Evolutionary conservation across 2,888 invertebrate genomes (phyloP), one percentile per base, ranked within the genome.

Genomic region (Pammene fasciana): DNA sequence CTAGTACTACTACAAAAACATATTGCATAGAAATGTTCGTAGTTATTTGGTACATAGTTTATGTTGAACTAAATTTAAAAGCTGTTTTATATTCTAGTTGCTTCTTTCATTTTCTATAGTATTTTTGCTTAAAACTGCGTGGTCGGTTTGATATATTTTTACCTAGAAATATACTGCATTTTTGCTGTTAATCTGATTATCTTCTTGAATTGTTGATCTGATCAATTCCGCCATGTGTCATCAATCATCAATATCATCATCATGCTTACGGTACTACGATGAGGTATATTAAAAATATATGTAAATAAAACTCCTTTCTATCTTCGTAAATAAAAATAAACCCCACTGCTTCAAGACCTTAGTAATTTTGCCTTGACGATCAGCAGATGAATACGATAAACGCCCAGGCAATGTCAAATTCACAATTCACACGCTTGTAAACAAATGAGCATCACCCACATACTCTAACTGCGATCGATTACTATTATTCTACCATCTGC

Each of bases 371-470:
- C 62, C 62, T 62, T 52, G 50, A 26, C n/a, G 50, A 41, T 52
- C 50, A 50, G 38, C 14, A 16, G 36, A 62, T 62, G 16, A 41
- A 62, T 62, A 14, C 50, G 62, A 34, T 52, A 50, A 41, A 57
- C 66, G 52, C 66, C 66, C 56, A 46, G 26, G 59, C 66, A 52
- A 52, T 52, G 41, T 34, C 64, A 59, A n/a, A 68, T 68, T 68
- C 64, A 64, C 57, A n/a, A 68, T 68, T 68, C 64, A 64, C 57
- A 64, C 64, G 57, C 50, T 68, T 57, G 68, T 68, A 64, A 68
- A 68, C 68, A 68, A 68, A 68, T 57, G 68, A 64, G 13, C 50
- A 18, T 62, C 62, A 64, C 68, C 68, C 68, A 68, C 68, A 50
- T 43, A 10, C 16, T 34, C 3, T 10, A 10, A 36, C 46, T 38